Percentiles rank a stretch among this genome's conserved stretches.
These are phyloP conservation scores for Micromys minutus DNA, from an alignment of 2,113 vertebrate species.

Conservation along the genomic window DNA sequence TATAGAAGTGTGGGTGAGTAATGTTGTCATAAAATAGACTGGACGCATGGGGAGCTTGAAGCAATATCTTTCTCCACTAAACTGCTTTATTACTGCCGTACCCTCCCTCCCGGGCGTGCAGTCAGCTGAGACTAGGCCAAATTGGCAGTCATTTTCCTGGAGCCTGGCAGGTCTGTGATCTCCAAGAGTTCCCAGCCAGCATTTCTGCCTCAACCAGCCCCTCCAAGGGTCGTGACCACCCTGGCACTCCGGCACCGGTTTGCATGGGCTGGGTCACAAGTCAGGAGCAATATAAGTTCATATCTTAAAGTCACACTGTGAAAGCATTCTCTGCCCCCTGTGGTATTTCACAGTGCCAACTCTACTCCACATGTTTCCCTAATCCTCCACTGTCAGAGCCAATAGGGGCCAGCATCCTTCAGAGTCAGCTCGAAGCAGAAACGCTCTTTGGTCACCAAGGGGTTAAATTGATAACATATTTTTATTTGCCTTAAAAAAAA, in stretches of 20 bases:
- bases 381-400: slow-evolving; percentile 76
- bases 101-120: slow-evolving; percentile 89
- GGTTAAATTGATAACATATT: slow-evolving; percentile 87
- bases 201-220: slow-evolving; percentile 89
- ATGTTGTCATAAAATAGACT: slow-evolving; percentile 70
- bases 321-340: slow-evolving; percentile 88
- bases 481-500: slow-evolving; percentile 62
- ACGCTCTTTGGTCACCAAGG: slow-evolving; percentile 82
- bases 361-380: slow-evolving; percentile 85
- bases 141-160: slow-evolving; percentile 95
- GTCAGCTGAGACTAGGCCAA: slow-evolving; percentile 96
- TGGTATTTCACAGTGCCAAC: slow-evolving; percentile 86
- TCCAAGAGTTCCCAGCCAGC: slow-evolving; percentile 90
- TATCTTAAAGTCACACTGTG: slow-evolving; percentile 90
- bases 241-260: slow-evolving; percentile 89
- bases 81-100: slow-evolving; percentile 92
- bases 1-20: slow-evolving; percentile 17
- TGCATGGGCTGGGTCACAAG: slow-evolving; percentile 89
- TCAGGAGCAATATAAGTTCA: slow-evolving; percentile 92
- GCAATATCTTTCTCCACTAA: slow-evolving; percentile 92
- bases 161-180: slow-evolving; percentile 92
- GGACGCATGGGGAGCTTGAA: slow-evolving; percentile 84
- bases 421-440: slow-evolving; percentile 78
- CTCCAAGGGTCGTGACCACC: slow-evolving; percentile 89
- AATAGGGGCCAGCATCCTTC: slow-evolving; percentile 74